Conservation (phyloP, 1,140 invertebrate species). For the Orchesella cincta region DNA sequence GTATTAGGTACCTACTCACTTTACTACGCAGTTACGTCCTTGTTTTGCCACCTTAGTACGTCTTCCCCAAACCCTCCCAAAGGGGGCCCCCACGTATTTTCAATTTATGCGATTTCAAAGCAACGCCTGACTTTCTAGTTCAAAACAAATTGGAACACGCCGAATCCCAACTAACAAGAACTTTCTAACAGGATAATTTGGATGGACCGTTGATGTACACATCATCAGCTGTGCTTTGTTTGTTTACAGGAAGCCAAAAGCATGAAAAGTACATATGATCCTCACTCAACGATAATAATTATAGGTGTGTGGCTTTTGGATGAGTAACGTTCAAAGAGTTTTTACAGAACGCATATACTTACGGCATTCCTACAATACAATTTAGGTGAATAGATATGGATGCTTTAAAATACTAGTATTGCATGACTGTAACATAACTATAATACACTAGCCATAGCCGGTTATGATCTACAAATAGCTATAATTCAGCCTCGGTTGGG, state of each 20-base stretch:
- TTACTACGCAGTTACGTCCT: conserved; percentile 1
- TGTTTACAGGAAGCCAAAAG: not conserved
- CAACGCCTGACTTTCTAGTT: not conserved
- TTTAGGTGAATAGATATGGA: too few species aligned
- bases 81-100: not conserved
- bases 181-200: not conserved
- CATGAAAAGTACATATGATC: not conserved
- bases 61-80: not conserved
- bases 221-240: conserved; percentile 12
- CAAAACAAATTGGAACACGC: not conserved
- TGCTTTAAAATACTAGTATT: too few species aligned
- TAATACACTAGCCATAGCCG: too few species aligned
- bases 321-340: too few species aligned
- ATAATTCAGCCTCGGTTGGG: too few species aligned
- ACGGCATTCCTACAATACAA: too few species aligned
- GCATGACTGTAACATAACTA: too few species aligned
- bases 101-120: not conserved
- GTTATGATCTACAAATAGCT: too few species aligned
- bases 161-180: not conserved
- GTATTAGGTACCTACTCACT: not conserved
- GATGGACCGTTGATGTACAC: not conserved
- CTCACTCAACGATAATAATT: too few species aligned
- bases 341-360: too few species aligned
- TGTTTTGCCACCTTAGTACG: not conserved
- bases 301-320: too few species aligned